Conservation (phyloP, 2,113 vertebrate species). For the Amia ocellicauda region DNA sequence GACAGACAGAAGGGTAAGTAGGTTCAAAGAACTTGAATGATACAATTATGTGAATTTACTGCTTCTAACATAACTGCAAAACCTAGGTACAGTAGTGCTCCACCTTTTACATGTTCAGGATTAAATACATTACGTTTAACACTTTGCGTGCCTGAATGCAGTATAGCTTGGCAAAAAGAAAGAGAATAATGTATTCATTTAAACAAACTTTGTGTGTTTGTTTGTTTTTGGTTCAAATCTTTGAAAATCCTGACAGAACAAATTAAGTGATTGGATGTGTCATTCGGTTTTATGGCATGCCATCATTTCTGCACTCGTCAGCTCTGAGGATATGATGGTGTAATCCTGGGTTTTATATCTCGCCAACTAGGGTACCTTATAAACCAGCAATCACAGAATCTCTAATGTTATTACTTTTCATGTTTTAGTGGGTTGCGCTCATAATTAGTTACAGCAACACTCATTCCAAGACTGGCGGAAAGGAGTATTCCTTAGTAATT, state of each 20-base stretch:
- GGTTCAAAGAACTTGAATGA: too few relatives aligned
- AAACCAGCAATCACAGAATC: constrained; percentile 85
- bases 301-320: neutral
- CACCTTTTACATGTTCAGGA: constrained; percentile 21
- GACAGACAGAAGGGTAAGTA: too few relatives aligned
- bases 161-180: constrained; percentile 17
- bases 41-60: too few relatives aligned
- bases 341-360: constrained; percentile 37
- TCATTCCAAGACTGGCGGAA: constrained; percentile 91
- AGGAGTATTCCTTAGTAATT: constrained; percentile 98
- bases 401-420: constrained; percentile 92
- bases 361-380: constrained; percentile 54
- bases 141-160: constrained; percentile 6
- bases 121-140: constrained; percentile 28
- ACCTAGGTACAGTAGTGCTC: constrained; percentile 18
- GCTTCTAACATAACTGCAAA: too few relatives aligned
- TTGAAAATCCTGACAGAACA: neutral
- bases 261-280: neutral
- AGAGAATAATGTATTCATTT: neutral
- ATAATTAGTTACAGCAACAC: constrained; percentile 98
- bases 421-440: constrained; percentile 82
- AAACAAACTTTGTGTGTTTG: too few relatives aligned
- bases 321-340: neutral
- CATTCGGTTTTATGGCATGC: neutral
- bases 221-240: neutral